Conservation (phyloP, 2,797 vertebrate genomes). For the Kryptopterus vitreolus region DNA sequence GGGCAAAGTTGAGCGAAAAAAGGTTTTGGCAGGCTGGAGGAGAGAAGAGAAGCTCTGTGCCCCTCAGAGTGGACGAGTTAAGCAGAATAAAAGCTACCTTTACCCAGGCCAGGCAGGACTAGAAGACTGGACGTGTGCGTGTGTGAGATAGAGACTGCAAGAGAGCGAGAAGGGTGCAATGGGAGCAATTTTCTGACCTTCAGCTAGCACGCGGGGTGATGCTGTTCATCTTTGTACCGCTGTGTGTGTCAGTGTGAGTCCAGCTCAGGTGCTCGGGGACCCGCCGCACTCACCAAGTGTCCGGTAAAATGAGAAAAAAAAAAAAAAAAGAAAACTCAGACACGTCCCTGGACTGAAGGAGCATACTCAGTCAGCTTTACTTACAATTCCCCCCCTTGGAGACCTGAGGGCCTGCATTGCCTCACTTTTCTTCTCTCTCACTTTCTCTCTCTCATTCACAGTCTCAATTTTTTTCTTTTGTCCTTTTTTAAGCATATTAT, state of each 20-base stretch:
- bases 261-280: constrained; percentile 83
- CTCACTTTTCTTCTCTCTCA: constrained; percentile 10
- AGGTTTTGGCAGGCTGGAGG: constrained; percentile 54
- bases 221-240: constrained; percentile 92
- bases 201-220: constrained; percentile 89
- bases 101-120: constrained; percentile 71
- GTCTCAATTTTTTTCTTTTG: constrained; percentile 31
- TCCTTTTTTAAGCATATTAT: neutral
- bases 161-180: constrained; percentile 74
- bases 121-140: constrained; percentile 72
- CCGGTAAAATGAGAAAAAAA: constrained; percentile 76
- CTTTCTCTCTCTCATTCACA: constrained; percentile 75
- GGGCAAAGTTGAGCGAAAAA: constrained; percentile 79
- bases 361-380: constrained; percentile 92
- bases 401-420: constrained; percentile 79
- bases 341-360: constrained; percentile 85
- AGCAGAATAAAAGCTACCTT: constrained; percentile 90
- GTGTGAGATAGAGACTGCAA: constrained; percentile 59
- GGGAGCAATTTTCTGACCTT: constrained; percentile 97
- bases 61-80: constrained; percentile 82
- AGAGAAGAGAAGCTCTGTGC: constrained; percentile 64
- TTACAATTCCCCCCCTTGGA: constrained; percentile 89
- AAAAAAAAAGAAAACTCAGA: constrained; percentile 78
- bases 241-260: constrained; percentile 87
- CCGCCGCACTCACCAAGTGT: constrained; percentile 81